Evolutionary conservation across 2,888 invertebrate genomes (phyloP), one percentile per base, ranked within the genome.

Genomic region (Steinernema scapterisci): DNA sequence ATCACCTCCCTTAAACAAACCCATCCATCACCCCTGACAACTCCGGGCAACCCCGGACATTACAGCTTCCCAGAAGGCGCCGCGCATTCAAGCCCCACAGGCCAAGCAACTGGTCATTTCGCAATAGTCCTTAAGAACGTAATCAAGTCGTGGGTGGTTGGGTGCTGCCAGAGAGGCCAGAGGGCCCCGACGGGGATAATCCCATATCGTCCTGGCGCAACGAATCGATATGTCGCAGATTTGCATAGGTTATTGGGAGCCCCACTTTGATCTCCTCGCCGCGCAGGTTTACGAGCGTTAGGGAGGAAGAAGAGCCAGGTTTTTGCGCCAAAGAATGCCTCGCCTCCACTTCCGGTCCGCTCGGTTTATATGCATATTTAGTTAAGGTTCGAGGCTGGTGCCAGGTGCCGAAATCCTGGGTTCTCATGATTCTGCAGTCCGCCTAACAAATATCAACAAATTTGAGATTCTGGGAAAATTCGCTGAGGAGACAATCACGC

Each of bases 91-190:
- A n/a, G n/a, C n/a, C n/a, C n/a, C n/a, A n/a, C n/a, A n/a, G n/a
- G n/a, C n/a, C n/a, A n/a, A n/a, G 38, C 38, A 9, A 38, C 63
- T 25, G 63, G 63, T 27, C 23, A 63, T 63, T 63, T 63, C 63
- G 63, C 63, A 63, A 63, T 63, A 27, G 63, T n/a, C 63, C 63
- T 63, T 38, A 63, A 63, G 63, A 31, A 63, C 63, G 63, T 38
- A 63, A 63, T 63, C 63, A 63, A 63, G 63, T 63, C 63, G 31
- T 38, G 38, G 38, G 38, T 38, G 38, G 38, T 38, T 38, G 5
- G 38, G 38, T n/a, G n/a, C n/a, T n/a, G n/a, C n/a, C n/a, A n/a
- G n/a, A n/a, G n/a, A n/a, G n/a, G n/a, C n/a, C n/a, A n/a, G n/a
- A n/a, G n/a, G n/a, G 38, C 5, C 5, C 38, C 38, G 38, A 6